Evolutionary conservation across 1,140 invertebrate genomes (phyloP).

Genomic region (Himalopsyche phryganea): DNA sequence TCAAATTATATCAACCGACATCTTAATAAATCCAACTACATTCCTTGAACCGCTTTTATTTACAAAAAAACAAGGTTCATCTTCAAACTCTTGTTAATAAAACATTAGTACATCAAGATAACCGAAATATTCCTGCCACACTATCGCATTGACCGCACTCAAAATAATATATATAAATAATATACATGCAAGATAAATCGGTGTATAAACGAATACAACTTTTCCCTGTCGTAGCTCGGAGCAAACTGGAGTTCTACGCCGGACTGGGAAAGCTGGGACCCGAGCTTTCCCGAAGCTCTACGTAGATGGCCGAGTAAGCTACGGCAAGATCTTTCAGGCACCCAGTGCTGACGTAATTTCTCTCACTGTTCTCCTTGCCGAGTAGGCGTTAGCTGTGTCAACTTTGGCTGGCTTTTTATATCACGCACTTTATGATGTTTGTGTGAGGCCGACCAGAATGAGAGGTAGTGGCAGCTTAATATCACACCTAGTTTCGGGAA

Average conservation of each 20-base stretch:
- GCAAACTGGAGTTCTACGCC: slow-evolving; percentile 9
- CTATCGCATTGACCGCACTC: too few species aligned
- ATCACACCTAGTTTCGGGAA: background rate
- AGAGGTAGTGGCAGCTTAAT: slow-evolving; percentile 1
- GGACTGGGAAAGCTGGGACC: slow-evolving; percentile 3
- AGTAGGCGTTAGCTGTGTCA: slow-evolving; percentile 4
- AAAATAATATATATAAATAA: too few species aligned
- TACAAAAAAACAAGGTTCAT: too few species aligned
- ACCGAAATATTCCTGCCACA: too few species aligned
- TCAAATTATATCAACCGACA: too few species aligned
- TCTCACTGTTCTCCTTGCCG: slow-evolving; percentile 10
- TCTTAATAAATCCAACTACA: too few species aligned
- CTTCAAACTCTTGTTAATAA: too few species aligned
- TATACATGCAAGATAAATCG: too few species aligned
- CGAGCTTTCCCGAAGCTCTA: slow-evolving; percentile 6
- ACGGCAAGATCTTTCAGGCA: slow-evolving; percentile 5
- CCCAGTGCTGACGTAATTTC: slow-evolving; percentile 21
- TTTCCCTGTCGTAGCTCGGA: slow-evolving; percentile 10
- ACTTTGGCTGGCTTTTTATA: slow-evolving; percentile 14
- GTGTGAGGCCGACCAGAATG: background rate
- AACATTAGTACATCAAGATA: too few species aligned
- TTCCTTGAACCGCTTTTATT: too few species aligned
- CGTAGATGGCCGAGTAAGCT: slow-evolving; percentile 2
- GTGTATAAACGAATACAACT: background rate
- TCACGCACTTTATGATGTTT: slow-evolving; percentile 12